A percentile compares a stretch with the other conserved stretches of the same genome.
phyloP scores from a whole-genome alignment of 2,113 vertebrate genomes.

The Lepisosteus osseus region DNA sequence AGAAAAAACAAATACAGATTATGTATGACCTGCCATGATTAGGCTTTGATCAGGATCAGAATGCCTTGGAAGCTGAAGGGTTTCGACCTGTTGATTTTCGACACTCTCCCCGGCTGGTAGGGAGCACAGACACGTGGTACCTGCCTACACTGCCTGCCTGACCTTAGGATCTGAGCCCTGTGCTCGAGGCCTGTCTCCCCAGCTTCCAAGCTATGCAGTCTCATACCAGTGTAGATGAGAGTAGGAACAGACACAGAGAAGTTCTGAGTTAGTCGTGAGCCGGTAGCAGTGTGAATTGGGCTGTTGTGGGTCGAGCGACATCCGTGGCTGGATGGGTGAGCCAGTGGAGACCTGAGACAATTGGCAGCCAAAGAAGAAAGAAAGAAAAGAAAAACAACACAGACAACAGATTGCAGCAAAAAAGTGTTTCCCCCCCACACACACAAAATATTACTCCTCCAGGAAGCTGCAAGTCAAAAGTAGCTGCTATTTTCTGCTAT shows the following conservation, averaged over 20 bases:
- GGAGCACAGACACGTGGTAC: constrained; percentile 42
- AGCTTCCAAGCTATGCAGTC: constrained; percentile 74
- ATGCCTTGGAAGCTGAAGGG: constrained; percentile 49
- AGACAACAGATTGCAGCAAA: constrained; percentile 32
- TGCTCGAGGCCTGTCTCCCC: constrained; percentile 68
- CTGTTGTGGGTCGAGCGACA: constrained; percentile 99
- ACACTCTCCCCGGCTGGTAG: constrained; percentile 22
- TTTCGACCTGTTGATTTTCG: constrained; percentile 26
- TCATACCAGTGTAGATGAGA: constrained; percentile 98
- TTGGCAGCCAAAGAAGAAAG: constrained; percentile 71
- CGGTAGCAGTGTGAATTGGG: constrained; percentile 95
- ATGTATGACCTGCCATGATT: background rate
- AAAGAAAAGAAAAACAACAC: constrained; percentile 39
- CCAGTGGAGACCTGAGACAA: constrained; percentile 92
- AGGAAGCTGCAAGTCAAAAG: constrained; percentile 1
- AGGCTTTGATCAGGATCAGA: background rate
- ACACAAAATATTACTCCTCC: constrained; percentile 2
- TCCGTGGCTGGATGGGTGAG: constrained; percentile 88
- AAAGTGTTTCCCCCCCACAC: background rate
- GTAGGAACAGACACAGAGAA: constrained; percentile 99
- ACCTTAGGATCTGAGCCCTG: constrained; percentile 52
- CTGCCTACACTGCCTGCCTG: constrained; percentile 81
- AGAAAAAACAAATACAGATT: background rate
- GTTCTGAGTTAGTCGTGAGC: constrained; percentile 98
- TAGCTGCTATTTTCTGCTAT: background rate